phyloP scores from a whole-genome alignment of 2,113 vertebrate genomes.

The Hoplias malabaricus region DNA sequence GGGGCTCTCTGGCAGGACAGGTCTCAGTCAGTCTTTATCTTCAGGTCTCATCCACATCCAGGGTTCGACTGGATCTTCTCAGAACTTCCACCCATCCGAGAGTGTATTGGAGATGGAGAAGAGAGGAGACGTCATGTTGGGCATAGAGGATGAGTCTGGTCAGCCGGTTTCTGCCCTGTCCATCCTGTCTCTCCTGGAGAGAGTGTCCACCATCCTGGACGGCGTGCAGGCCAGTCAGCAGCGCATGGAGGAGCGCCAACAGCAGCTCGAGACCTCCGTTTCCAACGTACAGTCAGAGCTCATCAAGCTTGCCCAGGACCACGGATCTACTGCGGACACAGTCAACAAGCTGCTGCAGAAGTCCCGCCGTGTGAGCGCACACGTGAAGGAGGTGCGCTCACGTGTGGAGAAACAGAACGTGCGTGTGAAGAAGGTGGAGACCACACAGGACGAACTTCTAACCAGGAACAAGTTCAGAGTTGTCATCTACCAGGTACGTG shows the following conservation, averaged over 20 bases:
- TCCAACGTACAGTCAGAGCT: constrained; percentile 90
- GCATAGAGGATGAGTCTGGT: constrained; percentile 83
- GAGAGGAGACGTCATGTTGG: constrained; percentile 75
- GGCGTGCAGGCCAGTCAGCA: constrained; percentile 91
- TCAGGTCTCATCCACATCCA: too few species aligned
- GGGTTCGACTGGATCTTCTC: too few species aligned
- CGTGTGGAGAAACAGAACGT: constrained; percentile 88
- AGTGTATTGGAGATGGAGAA: constrained; percentile 64
- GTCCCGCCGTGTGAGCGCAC: constrained; percentile 89
- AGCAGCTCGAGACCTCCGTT: constrained; percentile 86
- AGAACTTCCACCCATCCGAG: not conserved
- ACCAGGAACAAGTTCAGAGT: constrained; percentile 94
- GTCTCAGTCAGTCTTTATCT: constrained; percentile 30
- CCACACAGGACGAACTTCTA: constrained; percentile 92
- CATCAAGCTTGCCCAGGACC: constrained; percentile 87
- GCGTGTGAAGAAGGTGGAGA: constrained; percentile 86
- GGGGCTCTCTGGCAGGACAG: constrained; percentile 23
- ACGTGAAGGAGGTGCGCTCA: constrained; percentile 88
- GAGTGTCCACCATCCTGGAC: constrained; percentile 91
- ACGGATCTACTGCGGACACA: constrained; percentile 78
- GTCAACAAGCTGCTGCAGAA: constrained; percentile 94
- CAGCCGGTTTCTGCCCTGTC: constrained; percentile 87
- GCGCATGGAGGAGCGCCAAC: constrained; percentile 90
- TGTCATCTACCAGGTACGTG: constrained; percentile 94
- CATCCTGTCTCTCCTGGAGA: constrained; percentile 91